Evolutionary conservation across 2,797 vertebrate species (phyloP).

Genomic region (Coreius guichenoti): DNA sequence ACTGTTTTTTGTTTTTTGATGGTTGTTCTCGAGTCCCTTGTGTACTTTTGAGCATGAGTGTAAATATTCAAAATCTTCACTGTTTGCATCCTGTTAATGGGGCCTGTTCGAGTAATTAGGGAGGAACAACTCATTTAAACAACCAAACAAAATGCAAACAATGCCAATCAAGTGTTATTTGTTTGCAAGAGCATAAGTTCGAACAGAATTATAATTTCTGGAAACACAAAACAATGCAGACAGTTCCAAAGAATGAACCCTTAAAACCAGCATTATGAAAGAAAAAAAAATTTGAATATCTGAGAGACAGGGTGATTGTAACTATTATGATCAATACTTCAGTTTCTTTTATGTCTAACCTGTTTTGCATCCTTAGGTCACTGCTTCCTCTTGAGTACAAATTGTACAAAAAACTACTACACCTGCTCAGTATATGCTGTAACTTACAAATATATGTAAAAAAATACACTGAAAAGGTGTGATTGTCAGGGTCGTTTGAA

Average conservation of each 20-base stretch:
- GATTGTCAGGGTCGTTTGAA: not conserved
- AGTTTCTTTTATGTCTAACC: not conserved
- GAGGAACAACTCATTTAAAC: not conserved
- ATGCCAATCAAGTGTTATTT: not conserved
- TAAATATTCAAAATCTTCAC: not conserved
- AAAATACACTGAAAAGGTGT: not conserved
- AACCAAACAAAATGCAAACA: constrained; percentile 17
- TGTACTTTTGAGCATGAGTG: no score
- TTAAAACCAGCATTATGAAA: not conserved
- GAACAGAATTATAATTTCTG: not conserved
- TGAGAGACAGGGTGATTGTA: not conserved
- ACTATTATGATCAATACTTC: not conserved
- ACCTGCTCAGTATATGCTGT: not conserved
- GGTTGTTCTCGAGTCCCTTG: no score
- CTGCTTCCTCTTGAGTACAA: not conserved
- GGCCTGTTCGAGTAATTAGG: not conserved
- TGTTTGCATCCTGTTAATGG: not conserved
- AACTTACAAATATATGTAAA: not conserved
- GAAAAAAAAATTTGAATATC: not conserved
- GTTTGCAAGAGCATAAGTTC: not conserved
- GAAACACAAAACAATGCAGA: not conserved
- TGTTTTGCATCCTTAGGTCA: not conserved
- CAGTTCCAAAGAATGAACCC: not conserved
- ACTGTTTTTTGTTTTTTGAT: no score
- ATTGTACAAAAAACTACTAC: no score